These are phyloP conservation scores for Drosophila stalkeri DNA, from an alignment of 2,888 invertebrate species.

Conservation along the genomic window DNA sequence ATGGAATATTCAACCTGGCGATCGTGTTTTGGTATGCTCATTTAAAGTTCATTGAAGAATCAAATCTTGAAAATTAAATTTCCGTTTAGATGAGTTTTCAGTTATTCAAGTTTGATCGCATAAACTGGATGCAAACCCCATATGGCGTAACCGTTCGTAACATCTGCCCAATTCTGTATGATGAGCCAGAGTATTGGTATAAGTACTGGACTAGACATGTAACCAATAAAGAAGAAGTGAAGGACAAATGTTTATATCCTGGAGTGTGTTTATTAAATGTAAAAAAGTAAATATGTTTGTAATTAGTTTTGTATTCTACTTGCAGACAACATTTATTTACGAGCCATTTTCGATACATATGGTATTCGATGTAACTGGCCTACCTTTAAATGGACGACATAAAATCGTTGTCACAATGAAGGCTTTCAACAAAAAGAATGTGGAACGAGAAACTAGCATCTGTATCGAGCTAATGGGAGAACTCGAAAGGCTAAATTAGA, in stretches of 20 bases:
- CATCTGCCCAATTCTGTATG: constrained; percentile 7
- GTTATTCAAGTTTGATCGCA: constrained; percentile 17
- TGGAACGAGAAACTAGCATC: neutral
- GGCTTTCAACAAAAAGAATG: neutral
- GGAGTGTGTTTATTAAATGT: constrained; percentile 25
- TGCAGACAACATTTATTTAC: constrained; percentile 18
- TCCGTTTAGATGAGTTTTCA: neutral
- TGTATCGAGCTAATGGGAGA: neutral
- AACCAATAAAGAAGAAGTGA: constrained; percentile 20
- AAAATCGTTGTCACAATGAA: neutral
- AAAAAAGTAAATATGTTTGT: neutral
- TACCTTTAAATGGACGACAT: neutral
- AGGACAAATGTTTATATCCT: constrained; percentile 17
- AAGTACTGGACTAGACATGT: constrained; percentile 18
- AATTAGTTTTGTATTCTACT: too few species aligned
- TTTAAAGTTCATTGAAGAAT: too few species aligned
- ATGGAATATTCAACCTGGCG: constrained; percentile 25
- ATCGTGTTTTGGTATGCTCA: constrained; percentile 2
- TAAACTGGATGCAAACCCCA: constrained; percentile 24
- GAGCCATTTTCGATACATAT: neutral
- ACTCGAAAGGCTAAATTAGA: neutral
- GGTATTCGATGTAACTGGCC: neutral
- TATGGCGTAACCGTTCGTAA: neutral
- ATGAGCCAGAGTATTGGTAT: constrained; percentile 32
- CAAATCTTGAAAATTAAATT: neutral